Evolutionary conservation across 1,140 invertebrate species (phyloP), one percentile per base, ranked within the genome.

Genomic region (Vollenhovia emeryi): DNA sequence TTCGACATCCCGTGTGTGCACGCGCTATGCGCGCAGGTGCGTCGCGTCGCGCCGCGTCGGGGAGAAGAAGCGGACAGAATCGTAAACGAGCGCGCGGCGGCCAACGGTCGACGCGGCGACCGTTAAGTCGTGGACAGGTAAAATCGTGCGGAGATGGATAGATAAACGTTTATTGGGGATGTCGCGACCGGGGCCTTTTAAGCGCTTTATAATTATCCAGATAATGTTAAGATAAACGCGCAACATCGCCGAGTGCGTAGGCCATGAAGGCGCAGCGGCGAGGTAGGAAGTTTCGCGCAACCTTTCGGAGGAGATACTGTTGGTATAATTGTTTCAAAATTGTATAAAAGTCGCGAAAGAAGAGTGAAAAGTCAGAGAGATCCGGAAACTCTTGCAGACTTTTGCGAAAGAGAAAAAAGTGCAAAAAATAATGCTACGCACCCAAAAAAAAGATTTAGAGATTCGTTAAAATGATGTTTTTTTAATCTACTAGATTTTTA

Each of bases 131-230:
- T 33, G 52, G 64, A 69, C 75, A 55, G 78, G 55, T 80, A 68
- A 62, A 57, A 50, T 59, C 76, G 78, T 36, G 64, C 48, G 64
- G 84, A 69, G 52, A 71, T 55, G 60, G 64, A 84, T 59, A 59
- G 76, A 84, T 84, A 84, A 59, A 80, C 62, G 62, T 79, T 79
- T 79, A 79, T 79, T 79, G 45, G 76, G 45, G 76, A 69, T 55
- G 76, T 66, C 60, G 75, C 75, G 60, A 79, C 27, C 76, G 36
- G 45, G 3, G 21, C 33, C 78, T 71, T 36, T 80, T 80, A 80
- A 80, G 78, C 48, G 64, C 13, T 71, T 80, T 36, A 57, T 80
- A 71, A 71, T 80, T 80, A 48, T 80, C 55, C 48, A 55, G 78
- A 80, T 80, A 80, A 80, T 21, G 64, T 69, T 69, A 33, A 27